Percentiles rank a stretch among this genome's conserved stretches.
These are phyloP conservation scores for Esox lucius DNA, from an alignment of 2,797 vertebrate species.

Conservation along the genomic window DNA sequence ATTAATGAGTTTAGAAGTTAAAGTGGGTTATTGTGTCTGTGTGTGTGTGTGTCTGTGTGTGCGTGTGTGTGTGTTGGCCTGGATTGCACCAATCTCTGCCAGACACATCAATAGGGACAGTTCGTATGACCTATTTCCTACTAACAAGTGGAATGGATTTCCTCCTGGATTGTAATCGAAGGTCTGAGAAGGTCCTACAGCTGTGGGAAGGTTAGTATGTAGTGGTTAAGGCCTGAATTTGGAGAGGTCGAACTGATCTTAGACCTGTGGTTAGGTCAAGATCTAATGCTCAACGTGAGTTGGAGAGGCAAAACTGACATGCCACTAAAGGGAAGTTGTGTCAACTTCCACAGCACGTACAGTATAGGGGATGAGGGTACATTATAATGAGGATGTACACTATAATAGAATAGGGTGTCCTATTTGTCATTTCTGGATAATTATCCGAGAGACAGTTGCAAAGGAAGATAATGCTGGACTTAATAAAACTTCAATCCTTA, in stretches of 20 bases:
- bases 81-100: constrained; percentile 50
- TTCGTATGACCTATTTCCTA: constrained; percentile 42
- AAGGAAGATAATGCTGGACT: no score
- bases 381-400: no score
- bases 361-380: no score
- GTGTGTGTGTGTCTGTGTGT: neutral
- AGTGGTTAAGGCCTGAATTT: no score
- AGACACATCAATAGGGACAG: constrained; percentile 53
- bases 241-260: no score
- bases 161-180: neutral
- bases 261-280: neutral
- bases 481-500: no score
- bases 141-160: neutral
- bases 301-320: neutral
- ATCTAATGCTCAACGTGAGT: neutral
- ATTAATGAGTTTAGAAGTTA: constrained; percentile 45
- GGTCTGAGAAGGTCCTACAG: neutral
- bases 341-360: no score
- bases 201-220: no score
- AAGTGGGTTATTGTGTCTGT: constrained; percentile 41
- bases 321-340: no score
- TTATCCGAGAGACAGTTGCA: no score
- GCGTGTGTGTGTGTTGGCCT: constrained; percentile 46
- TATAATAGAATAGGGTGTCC: no score
- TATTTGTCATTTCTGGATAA: no score